Evolutionary conservation across 2,797 vertebrate species (phyloP).

Genomic region (Pseudochaenichthys georgianus): DNA sequence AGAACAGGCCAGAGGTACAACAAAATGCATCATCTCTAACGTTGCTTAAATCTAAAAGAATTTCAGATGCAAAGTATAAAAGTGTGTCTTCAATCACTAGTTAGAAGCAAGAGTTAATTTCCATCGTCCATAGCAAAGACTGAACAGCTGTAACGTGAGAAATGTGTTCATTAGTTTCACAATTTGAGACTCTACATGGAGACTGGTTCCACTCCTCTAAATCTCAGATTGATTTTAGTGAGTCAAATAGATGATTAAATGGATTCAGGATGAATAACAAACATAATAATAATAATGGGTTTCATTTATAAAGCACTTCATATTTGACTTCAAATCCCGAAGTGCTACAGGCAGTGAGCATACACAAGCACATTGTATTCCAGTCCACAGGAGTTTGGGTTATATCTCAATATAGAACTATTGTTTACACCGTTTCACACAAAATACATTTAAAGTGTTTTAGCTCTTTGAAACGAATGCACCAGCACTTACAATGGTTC

Average conservation of each 20-base stretch:
- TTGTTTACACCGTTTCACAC: not conserved
- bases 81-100: not conserved
- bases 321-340: too few species aligned
- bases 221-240: not conserved
- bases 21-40: not conserved
- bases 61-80: not conserved
- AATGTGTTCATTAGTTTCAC: not conserved
- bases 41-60: not conserved
- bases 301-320: too few species aligned
- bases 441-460: too few species aligned
- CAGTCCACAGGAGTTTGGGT: too few species aligned
- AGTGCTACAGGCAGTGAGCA: too few species aligned
- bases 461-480: too few species aligned
- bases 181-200: not conserved
- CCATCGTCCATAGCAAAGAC: not conserved
- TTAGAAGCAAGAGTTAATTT: not conserved
- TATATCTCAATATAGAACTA: not conserved
- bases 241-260: not conserved
- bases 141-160: not conserved
- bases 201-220: not conserved
- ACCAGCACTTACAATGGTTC: too few species aligned
- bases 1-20: conserved; percentile 96
- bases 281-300: too few species aligned
- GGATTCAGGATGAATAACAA: not conserved
- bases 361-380: too few species aligned